These are phyloP conservation scores for Thalassarche chlororhynchos DNA, from an alignment of 2,113 vertebrate species.

Conservation along the genomic window DNA sequence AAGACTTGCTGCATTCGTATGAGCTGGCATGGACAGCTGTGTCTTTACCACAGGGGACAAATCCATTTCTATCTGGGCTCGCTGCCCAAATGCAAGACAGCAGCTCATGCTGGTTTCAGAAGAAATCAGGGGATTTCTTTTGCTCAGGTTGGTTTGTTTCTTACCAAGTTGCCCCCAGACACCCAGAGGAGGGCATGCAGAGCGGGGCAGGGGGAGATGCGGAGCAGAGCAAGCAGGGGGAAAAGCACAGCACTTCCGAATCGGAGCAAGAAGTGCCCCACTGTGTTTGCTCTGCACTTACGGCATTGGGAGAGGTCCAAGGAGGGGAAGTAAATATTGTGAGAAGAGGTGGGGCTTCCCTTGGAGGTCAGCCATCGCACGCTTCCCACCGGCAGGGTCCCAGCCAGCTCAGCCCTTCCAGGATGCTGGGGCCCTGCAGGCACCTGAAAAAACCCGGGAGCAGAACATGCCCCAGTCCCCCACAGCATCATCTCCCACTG, in stretches of 20 bases:
- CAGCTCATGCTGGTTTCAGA: neutral
- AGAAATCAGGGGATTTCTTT: neutral
- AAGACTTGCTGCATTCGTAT: neutral
- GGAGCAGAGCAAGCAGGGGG: accelerated
- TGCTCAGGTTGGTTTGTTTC: neutral
- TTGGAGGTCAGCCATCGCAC: neutral
- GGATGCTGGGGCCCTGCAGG: slow-evolving; percentile 10
- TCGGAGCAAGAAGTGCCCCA: neutral
- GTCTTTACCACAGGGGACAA: neutral
- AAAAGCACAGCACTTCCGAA: neutral
- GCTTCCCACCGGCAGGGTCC: neutral
- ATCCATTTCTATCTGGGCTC: neutral
- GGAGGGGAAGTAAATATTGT: slow-evolving; percentile 56
- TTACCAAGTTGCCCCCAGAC: neutral
- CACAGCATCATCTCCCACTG: neutral
- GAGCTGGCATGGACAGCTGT: neutral
- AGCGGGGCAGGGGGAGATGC: accelerated
- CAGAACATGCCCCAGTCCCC: neutral
- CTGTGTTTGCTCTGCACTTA: neutral
- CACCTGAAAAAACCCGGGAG: neutral
- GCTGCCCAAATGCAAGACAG: neutral
- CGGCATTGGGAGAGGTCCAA: neutral
- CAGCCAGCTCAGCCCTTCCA: neutral
- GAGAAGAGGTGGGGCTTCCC: slow-evolving; percentile 60
- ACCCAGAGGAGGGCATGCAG: neutral